Evolutionary conservation across 2,888 invertebrate species (phyloP).

Genomic region (Coelopa pilipes): DNA sequence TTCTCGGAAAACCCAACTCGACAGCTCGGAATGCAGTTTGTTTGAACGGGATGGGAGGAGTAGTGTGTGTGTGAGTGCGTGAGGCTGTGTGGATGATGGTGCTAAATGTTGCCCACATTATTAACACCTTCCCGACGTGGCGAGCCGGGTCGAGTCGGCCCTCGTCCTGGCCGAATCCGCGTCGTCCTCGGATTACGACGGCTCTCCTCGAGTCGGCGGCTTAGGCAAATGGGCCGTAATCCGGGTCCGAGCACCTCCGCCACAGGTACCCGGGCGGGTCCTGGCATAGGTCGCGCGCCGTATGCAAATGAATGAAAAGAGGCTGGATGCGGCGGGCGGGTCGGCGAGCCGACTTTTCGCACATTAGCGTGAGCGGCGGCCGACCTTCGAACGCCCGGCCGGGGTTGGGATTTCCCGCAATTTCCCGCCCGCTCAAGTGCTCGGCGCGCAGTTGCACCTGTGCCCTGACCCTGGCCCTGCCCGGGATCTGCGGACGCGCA

Average conservation of each 20-base stretch:
- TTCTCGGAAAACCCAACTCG: conserved; percentile 38
- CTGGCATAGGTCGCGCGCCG: background rate
- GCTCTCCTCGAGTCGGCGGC: too few species aligned
- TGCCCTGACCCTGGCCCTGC: too few species aligned
- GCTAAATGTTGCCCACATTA: conserved; percentile 64
- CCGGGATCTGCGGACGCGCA: too few species aligned
- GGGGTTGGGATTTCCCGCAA: background rate
- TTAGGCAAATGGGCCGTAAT: too few species aligned
- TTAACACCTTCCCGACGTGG: conserved; percentile 54
- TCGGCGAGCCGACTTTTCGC: conserved; percentile 57
- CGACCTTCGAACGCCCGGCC: conserved; percentile 15
- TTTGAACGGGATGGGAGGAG: conserved; percentile 12
- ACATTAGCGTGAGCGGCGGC: conserved; percentile 53
- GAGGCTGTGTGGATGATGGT: conserved; percentile 58
- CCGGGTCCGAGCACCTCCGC: too few species aligned
- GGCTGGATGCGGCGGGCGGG: background rate
- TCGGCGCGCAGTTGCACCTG: conserved; percentile 7
- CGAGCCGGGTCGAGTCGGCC: too few species aligned
- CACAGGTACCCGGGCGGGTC: background rate
- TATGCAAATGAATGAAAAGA: conserved; percentile 57
- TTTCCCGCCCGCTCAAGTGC: background rate
- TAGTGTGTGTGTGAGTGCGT: background rate
- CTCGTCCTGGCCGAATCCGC: too few species aligned
- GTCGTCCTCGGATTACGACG: too few species aligned
- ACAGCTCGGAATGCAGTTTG: conserved; percentile 46